phyloP scores from a whole-genome alignment of 2,113 vertebrate species.

The Anguilla japonica region DNA sequence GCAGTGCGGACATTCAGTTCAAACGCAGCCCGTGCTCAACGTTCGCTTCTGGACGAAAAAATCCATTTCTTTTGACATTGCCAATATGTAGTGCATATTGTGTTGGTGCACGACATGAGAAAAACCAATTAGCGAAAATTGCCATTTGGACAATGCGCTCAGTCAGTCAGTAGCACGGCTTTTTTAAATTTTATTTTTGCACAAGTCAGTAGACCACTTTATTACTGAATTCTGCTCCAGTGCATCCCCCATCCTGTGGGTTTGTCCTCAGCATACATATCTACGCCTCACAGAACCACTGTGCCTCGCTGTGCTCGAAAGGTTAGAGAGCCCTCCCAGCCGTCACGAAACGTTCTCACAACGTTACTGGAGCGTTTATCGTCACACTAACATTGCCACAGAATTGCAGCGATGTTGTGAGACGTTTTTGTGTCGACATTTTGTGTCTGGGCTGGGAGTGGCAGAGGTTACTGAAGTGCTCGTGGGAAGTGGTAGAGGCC shows the following conservation, averaged over 20 bases:
- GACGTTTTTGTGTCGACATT: no score
- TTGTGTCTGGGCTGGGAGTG: background rate
- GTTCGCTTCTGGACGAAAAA: background rate
- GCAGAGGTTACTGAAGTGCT: background rate
- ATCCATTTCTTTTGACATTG: background rate
- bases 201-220: background rate
- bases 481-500: background rate
- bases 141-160: background rate
- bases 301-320: background rate
- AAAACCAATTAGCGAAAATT: background rate
- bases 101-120: background rate
- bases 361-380: no score
- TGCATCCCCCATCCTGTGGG: background rate
- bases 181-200: background rate
- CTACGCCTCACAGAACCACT: background rate
- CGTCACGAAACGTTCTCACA: no score
- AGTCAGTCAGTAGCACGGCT: background rate
- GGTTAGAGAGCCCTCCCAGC: background rate
- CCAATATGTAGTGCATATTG: background rate
- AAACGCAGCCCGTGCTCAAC: background rate
- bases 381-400: no score
- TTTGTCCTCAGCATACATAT: background rate
- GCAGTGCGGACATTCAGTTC: background rate
- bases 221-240: background rate
- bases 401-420: no score